Evolutionary conservation across 1,140 invertebrate genomes (phyloP), one percentile per base, ranked within the genome.

Genomic region (Drosophila sechellia): DNA sequence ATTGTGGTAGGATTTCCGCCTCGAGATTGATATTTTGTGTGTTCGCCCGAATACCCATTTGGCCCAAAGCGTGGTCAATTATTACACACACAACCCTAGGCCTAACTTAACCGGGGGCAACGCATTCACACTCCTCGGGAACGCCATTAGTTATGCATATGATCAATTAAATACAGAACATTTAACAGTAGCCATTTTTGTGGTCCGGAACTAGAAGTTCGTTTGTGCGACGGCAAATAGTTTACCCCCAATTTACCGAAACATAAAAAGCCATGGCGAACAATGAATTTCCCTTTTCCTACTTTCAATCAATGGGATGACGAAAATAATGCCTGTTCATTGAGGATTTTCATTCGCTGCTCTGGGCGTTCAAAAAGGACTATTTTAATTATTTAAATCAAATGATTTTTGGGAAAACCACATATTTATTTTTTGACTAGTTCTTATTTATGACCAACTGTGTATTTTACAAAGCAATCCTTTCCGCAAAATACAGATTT

Each of bases 111-210:
- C 31, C 15, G 12, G 37, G 27, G 13, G 37, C 37, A 50, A 22
- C 17, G 11, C 31, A 5, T 13, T 3, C 39, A 2, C 25, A 37
- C 34, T 12, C 43, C 45, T 1, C 1, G 3, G 22, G 13, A 35
- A 35, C 11, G 20, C 22, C 66, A 48, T 70, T 35, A 56, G 48
- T 56, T 70, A 70, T 69, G 64, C 64, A 69, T 48, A 70, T 68
- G 63, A 69, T 56, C 50, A 56, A 56, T 69, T 70, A 69, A 68
- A 40, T 56, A 69, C 66, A 70, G 63, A 69, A 69, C 66, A 70
- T 70, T 70, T 43, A 68, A 40, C 66, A 68, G 34, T 4, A 22
- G 43, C 13, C 37, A 22, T 45, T 34, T 27, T 15, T 37, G 64
- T 17, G 37, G 25, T 1, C 12, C 1, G 11, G 31, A 27, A 64